Evolutionary conservation across 2,888 invertebrate species (phyloP).

Genomic region (Polydrusus cervinus): DNA sequence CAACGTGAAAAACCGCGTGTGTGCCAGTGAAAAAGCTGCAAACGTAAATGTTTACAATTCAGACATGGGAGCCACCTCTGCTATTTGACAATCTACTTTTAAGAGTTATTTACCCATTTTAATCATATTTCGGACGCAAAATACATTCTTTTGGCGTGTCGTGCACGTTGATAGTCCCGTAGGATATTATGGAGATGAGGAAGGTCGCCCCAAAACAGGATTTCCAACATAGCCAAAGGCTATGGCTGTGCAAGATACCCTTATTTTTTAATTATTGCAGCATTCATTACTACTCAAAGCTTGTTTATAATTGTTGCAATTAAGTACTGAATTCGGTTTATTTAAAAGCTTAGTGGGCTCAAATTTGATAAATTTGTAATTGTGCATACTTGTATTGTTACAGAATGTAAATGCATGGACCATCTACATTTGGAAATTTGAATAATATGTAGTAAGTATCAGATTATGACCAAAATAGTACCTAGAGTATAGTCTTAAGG

Average conservation of each 20-base stretch:
- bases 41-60: constrained; percentile 72
- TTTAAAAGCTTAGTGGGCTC: constrained; percentile 24
- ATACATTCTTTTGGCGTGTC: constrained; percentile 27
- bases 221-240: constrained; percentile 25
- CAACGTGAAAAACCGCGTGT: constrained; percentile 65
- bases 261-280: constrained; percentile 57
- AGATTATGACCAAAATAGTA: constrained; percentile 32
- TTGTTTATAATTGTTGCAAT: constrained; percentile 32
- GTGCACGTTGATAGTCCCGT: not conserved
- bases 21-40: constrained; percentile 66
- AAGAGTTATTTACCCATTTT: constrained; percentile 62
- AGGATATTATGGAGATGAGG: constrained; percentile 17
- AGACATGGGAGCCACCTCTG: constrained; percentile 73
- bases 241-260: constrained; percentile 30
- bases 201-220: constrained; percentile 8
- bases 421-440: constrained; percentile 68
- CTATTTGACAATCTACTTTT: constrained; percentile 70
- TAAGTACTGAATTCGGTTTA: constrained; percentile 14
- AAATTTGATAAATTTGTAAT: constrained; percentile 15
- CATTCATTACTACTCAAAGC: constrained; percentile 49
- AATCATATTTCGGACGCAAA: constrained; percentile 53
- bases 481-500: not conserved
- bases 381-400: constrained; percentile 62
- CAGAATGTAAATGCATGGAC: constrained; percentile 68
- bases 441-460: constrained; percentile 77